Evolutionary conservation across 2,113 vertebrate species (phyloP), one percentile per base, ranked within the genome.

Genomic region (Myotis yumanensis): DNA sequence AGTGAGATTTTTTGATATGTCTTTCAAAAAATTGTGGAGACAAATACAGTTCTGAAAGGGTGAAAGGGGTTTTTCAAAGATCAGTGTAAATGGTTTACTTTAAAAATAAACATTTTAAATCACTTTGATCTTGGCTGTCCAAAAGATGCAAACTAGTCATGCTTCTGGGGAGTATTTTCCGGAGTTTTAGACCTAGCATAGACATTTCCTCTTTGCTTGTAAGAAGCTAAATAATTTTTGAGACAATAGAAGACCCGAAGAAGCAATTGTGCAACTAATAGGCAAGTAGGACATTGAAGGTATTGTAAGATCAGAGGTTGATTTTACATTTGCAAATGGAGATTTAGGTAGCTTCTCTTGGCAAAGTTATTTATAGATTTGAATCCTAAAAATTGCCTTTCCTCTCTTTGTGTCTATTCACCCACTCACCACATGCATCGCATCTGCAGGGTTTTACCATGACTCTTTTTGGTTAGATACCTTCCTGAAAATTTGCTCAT

Each of bases 51-150:
- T 97, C 86, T 98, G 96, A 84, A 97, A 96, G 92, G 82, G 89
- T 43, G 20, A 94, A 85, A 88, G 86, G 81, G 8, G 89, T 95
- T 96, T 94, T 95, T 95, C 96, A 95, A 96, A 97, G 95, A 97
- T 97, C 94, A 11, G 17, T 94, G 90, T 95, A 94, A 96, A 97
- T 97, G 95, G 97, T 97, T 93, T 97, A 80, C 90, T 97, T 98
- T 80, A 71, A 92, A 80, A 97, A 97, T 96, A 97, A 98, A 96
- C 96, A 97, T 93, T 93, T 97, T 97, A 92, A 97, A 76, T 98
- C 86, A 98, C 97, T 97, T 98, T 98, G 98, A 98, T 98, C 94
- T 97, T 97, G 83, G 90, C 97, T 98, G 97, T 98, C 97, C 97
- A 94, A 98, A 97, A 97, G 97, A 97, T 98, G 92, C 79, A 95